phyloP scores from a whole-genome alignment of 2,888 invertebrate genomes.

The Gisinianus flammeolus region DNA sequence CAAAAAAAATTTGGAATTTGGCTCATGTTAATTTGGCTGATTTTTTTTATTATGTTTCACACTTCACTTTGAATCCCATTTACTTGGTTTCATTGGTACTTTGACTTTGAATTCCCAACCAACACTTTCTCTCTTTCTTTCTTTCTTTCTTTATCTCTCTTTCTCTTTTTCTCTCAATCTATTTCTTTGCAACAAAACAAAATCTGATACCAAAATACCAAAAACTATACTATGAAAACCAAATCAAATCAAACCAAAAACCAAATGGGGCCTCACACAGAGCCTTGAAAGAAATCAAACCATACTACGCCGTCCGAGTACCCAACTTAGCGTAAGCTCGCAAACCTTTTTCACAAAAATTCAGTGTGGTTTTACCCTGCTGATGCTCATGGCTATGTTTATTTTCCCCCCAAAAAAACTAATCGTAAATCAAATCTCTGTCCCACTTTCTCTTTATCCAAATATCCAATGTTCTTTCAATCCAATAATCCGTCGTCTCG shows the following conservation, averaged over 20 bases:
- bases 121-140: neutral
- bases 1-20: neutral
- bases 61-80: neutral
- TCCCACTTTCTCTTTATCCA: too few relatives aligned
- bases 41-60: neutral
- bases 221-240: neutral
- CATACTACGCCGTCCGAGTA: constrained; percentile 56
- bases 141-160: neutral
- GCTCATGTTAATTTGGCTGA: constrained; percentile 9
- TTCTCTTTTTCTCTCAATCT: neutral
- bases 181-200: neutral
- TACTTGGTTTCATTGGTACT: neutral
- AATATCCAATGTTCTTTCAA: too few relatives aligned
- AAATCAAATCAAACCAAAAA: neutral
- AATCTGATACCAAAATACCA: neutral
- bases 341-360: constrained; percentile 21
- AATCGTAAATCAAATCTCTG: neutral
- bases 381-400: neutral
- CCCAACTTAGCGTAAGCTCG: constrained; percentile 57
- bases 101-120: neutral
- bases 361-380: constrained; percentile 23
- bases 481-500: too few relatives aligned
- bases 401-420: neutral
- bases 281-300: constrained; percentile 41
- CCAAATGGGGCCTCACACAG: constrained; percentile 34